Evolutionary conservation across 2,888 invertebrate species (phyloP), one percentile per base, ranked within the genome.

Genomic region (Conistra vaccinii): DNA sequence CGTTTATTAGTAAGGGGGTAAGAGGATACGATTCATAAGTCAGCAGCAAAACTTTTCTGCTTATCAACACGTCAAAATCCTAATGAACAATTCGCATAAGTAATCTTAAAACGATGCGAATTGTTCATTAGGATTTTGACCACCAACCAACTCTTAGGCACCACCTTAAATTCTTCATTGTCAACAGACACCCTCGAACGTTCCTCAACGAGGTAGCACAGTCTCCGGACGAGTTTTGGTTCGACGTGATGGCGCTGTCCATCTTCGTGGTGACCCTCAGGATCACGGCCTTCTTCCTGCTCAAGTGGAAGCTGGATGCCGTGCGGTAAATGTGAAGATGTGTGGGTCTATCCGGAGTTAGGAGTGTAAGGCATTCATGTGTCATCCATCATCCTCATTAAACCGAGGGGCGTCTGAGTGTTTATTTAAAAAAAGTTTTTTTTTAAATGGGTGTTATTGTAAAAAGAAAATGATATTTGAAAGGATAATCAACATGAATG

Each of bases 201-300:
- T 98, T 99, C 92, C 96, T 99, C 45, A 96, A 97, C 10, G 98
- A 98, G 89, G 97, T 99, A 70, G 98, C 98, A 70, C 98, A 98
- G 97, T 95, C 97, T 0, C 97, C 98, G 0, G 98, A 98, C 91
- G 98, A 98, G 92, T 99, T 99, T 93, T 98, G 98, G 97, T 97
- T 98, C 88, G 99, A 99, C 91, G 97, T 99, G 42, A 95, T 97
- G 32, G 98, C 98, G 0, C 96, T 99, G 32, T 92, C 97, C 45
- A 90, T 97, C 39, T 98, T 98, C 85, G 96, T 98, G 61, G 84
- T 98, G 51, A 85, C 97, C 20, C 96, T 98, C 26, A 97, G 98
- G 87, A 92, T 97, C 23, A 91, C 96, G 0, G 97, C 98, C 0
- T 98, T 97, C 92, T 90, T 98, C 17, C 96, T 98, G 58, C 97